phyloP scores from a whole-genome alignment of 1,140 invertebrate species.

The Stenopsyche tienmushanensis region DNA sequence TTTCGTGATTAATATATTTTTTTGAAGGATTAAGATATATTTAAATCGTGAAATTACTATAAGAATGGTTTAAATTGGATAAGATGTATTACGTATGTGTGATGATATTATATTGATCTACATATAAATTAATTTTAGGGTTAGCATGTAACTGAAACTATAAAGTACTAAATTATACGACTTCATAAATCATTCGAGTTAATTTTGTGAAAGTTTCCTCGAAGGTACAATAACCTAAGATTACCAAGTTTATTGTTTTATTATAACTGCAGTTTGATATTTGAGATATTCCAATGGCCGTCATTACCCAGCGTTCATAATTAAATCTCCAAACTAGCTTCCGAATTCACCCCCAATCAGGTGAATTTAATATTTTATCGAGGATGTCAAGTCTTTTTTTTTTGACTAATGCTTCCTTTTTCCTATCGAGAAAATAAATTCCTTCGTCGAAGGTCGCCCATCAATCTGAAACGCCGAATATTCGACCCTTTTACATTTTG shows the following conservation, averaged over 20 bases:
- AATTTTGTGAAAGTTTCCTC: constrained; percentile 16
- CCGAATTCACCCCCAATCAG: neutral
- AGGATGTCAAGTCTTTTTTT: too few relatives aligned
- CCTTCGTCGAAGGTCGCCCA: constrained; percentile 7
- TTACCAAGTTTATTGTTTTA: constrained; percentile 37
- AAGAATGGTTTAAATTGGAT: too few relatives aligned
- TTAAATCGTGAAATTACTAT: too few relatives aligned
- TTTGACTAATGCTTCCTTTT: neutral
- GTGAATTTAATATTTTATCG: too few relatives aligned
- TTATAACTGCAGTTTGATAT: constrained; percentile 30
- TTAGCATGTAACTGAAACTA: too few relatives aligned
- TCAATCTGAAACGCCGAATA: constrained; percentile 28
- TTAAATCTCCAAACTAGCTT: neutral
- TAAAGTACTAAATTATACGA: neutral
- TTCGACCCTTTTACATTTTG: constrained; percentile 32
- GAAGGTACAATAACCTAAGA: constrained; percentile 23
- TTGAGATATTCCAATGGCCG: neutral
- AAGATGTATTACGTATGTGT: too few relatives aligned
- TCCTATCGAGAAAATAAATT: neutral
- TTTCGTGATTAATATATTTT: too few relatives aligned
- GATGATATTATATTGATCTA: too few relatives aligned
- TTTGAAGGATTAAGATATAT: too few relatives aligned
- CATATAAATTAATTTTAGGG: too few relatives aligned
- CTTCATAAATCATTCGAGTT: neutral
- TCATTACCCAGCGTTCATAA: neutral